phyloP scores from a whole-genome alignment of 2,113 vertebrate species.

The Diadophis punctatus region DNA sequence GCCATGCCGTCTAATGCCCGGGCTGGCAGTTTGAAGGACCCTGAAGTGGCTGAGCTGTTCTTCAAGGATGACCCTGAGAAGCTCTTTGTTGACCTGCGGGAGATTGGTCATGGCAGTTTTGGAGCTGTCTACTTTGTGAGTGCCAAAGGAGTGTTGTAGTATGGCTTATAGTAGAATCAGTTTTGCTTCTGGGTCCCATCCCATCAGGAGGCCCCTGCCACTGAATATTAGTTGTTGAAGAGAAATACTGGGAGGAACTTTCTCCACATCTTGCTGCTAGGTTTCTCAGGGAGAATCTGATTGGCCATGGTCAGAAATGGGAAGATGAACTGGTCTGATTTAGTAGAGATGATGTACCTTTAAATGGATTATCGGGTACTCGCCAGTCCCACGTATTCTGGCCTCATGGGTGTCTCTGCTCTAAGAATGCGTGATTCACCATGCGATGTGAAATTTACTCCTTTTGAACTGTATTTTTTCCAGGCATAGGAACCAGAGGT shows the following conservation, averaged over 20 bases:
- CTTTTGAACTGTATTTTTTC: not conserved
- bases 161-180: not conserved
- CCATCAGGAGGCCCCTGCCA: not conserved
- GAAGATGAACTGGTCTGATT: not conserved
- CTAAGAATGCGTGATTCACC: not conserved
- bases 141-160: conserved; percentile 8
- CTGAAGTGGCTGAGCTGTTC: conserved; percentile 91
- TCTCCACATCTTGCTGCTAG: not conserved
- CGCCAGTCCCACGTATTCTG: not conserved
- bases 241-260: not conserved
- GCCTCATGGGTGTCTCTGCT: not conserved
- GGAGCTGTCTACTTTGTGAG: conserved; percentile 90
- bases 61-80: conserved; percentile 91
- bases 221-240: not conserved
- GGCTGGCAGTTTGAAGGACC: conserved; percentile 92
- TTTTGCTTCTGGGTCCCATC: not conserved
- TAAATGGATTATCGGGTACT: not conserved
- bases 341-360: not conserved
- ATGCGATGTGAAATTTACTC: not conserved
- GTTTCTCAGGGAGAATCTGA: not conserved
- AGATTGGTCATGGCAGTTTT: conserved; percentile 93
- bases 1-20: conserved; percentile 89
- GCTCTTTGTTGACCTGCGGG: conserved; percentile 87
- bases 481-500: not conserved
- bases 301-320: not conserved